phyloP scores from a whole-genome alignment of 35 echinoderm and acorn worm genomes.

The Apostichopus japonicus region DNA sequence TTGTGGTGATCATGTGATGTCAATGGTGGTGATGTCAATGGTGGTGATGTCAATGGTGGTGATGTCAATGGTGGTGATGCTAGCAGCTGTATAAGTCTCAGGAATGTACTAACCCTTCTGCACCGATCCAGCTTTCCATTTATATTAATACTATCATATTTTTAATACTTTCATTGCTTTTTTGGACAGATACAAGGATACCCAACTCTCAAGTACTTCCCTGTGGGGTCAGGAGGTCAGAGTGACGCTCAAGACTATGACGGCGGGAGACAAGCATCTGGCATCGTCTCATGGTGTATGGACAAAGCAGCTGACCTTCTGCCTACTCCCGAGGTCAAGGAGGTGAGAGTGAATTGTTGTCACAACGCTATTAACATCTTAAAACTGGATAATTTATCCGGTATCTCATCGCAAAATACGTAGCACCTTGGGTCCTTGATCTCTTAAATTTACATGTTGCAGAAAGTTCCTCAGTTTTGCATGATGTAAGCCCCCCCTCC shows the following conservation, averaged over 20 bases:
- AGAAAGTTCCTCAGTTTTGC: no score
- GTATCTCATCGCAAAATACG: no score
- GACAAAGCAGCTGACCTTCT: slow-evolving; percentile 70
- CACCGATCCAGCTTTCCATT: neutral
- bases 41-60: no score
- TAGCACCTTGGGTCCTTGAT: no score
- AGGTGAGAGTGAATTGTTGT: slow-evolving; percentile 60
- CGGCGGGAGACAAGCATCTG: slow-evolving; percentile 81
- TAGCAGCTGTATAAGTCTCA: no score
- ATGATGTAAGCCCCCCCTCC: no score
- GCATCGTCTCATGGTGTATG: slow-evolving; percentile 74
- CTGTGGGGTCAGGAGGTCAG: slow-evolving; percentile 55
- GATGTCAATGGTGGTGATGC: no score
- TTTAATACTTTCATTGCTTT: neutral
- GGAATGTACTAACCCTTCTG: no score
- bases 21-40: no score
- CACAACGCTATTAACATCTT: neutral
- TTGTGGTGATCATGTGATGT: no score
- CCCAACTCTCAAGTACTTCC: slow-evolving; percentile 93
- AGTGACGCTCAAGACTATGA: slow-evolving; percentile 71
- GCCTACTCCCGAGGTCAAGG: slow-evolving; percentile 78
- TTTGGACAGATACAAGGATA: slow-evolving; percentile 78
- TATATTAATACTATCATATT: neutral
- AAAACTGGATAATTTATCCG: neutral
- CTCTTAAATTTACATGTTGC: no score